Conservation (phyloP, 2,113 vertebrate species). For the Podarcis raffonei region DNA sequence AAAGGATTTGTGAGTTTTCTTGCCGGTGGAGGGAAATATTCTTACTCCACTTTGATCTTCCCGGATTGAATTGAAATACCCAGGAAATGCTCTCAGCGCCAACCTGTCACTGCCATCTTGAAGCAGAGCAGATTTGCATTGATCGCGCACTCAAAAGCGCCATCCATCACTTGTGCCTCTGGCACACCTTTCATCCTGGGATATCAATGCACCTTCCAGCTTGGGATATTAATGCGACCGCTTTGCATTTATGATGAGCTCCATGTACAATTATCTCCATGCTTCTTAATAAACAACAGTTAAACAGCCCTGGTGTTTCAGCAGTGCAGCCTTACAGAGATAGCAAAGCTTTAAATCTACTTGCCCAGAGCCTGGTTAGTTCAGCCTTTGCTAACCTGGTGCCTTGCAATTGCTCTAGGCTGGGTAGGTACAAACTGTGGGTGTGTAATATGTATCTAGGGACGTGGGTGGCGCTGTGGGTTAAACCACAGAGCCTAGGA, state of each 20-base stretch:
- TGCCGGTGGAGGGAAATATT: no score
- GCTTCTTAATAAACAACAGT: background rate
- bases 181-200: background rate
- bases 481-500: no score
- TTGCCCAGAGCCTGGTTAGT: background rate
- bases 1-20: background rate
- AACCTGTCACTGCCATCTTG: background rate
- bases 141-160: background rate
- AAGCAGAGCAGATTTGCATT: background rate
- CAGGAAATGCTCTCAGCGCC: background rate
- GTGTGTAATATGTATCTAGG: no score
- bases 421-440: no score
- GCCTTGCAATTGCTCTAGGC: no score
- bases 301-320: background rate
- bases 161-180: background rate
- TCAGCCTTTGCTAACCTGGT: background rate
- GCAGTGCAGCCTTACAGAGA: background rate
- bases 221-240: background rate
- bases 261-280: background rate
- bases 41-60: background rate
- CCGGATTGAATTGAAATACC: background rate
- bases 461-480: no score
- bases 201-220: background rate
- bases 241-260: background rate
- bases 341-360: background rate